These are phyloP conservation scores for Bombylius major DNA, from an alignment of 2,888 invertebrate species.

Conservation along the genomic window DNA sequence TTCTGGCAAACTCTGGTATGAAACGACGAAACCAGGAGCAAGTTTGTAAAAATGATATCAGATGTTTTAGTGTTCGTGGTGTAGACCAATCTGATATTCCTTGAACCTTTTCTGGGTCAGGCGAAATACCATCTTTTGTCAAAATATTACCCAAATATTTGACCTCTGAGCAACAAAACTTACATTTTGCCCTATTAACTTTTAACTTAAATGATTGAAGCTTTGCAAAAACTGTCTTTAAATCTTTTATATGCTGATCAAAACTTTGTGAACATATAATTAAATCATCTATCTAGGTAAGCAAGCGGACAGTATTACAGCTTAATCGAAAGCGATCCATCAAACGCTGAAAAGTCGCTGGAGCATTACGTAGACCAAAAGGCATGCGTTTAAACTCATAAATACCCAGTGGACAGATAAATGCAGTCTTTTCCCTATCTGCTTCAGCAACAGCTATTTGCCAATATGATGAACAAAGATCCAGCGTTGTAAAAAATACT, in stretches of 20 bases:
- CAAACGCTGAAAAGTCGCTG: constrained; percentile 10
- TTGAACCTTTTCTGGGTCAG: constrained; percentile 14
- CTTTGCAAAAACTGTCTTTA: constrained; percentile 15
- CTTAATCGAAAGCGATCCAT: constrained; percentile 14
- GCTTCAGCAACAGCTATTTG: constrained; percentile 10
- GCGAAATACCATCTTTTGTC: constrained; percentile 14
- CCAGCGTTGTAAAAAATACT: constrained; percentile 11
- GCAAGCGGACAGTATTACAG: background rate
- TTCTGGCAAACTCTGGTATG: constrained; percentile 9
- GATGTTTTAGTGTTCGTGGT: constrained; percentile 13
- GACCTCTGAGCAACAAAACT: constrained; percentile 7
- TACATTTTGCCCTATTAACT: background rate
- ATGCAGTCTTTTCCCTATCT: constrained; percentile 13
- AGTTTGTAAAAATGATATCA: constrained; percentile 14
- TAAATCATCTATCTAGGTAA: constrained; percentile 23
- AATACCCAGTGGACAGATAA: constrained; percentile 8
- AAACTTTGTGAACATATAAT: constrained; percentile 18
- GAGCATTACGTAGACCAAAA: constrained; percentile 11
- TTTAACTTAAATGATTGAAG: constrained; percentile 1
- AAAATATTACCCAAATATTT: constrained; percentile 11
- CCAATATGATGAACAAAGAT: constrained; percentile 10
- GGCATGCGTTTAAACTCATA: constrained; percentile 13
- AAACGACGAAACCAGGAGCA: constrained; percentile 13
- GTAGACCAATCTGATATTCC: constrained; percentile 13
- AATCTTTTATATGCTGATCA: constrained; percentile 16